phyloP scores from a whole-genome alignment of 2,888 invertebrate genomes.

The Enoplolaimus lenunculus region DNA sequence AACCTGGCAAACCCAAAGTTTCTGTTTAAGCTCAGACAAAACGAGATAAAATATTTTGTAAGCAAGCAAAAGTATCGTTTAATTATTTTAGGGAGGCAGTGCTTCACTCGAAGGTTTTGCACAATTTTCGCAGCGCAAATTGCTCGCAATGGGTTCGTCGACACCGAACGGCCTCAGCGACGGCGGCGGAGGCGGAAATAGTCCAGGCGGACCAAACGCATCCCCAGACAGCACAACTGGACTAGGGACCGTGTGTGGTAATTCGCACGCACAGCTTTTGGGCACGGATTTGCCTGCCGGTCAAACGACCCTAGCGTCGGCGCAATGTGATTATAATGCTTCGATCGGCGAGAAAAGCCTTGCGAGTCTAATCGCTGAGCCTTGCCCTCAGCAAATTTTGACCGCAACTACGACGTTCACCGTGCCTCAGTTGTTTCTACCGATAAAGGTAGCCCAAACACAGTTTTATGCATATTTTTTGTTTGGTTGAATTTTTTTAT shows the following conservation, averaged over 20 bases:
- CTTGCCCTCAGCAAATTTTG: constrained; percentile 22
- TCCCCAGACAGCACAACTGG: constrained; percentile 21
- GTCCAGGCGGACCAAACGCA: neutral
- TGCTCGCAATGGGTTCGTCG: neutral
- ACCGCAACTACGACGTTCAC: constrained; percentile 25
- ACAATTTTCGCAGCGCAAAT: constrained; percentile 9
- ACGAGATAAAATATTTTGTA: too few relatives aligned
- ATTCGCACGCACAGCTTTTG: neutral
- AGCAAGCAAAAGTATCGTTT: too few relatives aligned
- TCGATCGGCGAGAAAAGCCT: constrained; percentile 12
- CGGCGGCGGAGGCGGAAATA: too few relatives aligned
- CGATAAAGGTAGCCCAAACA: too few relatives aligned
- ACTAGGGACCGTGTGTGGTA: neutral
- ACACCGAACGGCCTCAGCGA: too few relatives aligned
- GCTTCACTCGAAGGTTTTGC: constrained; percentile 12
- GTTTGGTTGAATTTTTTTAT: too few relatives aligned
- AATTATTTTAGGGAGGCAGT: neutral
- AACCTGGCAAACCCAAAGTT: too few relatives aligned
- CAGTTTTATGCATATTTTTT: too few relatives aligned
- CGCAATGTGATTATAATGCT: too few relatives aligned
- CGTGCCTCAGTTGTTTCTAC: constrained; percentile 22
- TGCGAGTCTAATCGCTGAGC: constrained; percentile 24
- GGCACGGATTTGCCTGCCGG: too few relatives aligned
- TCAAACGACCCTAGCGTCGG: neutral
- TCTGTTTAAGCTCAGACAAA: too few relatives aligned